Evolutionary conservation across 2,113 vertebrate genomes (phyloP).

Genomic region (Pseudopodoces humilis): DNA sequence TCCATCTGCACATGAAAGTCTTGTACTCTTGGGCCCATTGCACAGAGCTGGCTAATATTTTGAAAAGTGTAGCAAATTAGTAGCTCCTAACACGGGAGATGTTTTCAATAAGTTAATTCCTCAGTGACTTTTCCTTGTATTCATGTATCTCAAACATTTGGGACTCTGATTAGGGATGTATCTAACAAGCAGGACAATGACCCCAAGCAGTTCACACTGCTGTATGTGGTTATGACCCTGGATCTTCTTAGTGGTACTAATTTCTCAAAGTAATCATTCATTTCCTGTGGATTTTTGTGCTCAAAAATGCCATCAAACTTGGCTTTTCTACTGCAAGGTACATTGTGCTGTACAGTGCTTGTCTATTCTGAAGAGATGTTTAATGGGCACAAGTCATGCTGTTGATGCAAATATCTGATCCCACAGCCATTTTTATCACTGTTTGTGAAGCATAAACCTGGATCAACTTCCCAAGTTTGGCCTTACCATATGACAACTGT

Average conservation of each 20-base stretch:
- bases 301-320: background rate
- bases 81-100: background rate
- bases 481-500: background rate
- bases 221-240: background rate
- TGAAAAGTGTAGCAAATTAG: background rate
- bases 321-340: background rate
- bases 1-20: background rate
- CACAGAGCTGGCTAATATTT: background rate
- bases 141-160: background rate
- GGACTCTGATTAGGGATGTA: background rate
- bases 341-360: background rate
- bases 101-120: background rate
- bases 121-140: background rate
- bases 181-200: background rate
- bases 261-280: background rate
- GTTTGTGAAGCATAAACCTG: background rate
- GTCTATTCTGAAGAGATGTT: background rate
- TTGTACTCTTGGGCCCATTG: background rate
- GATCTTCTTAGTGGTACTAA: background rate
- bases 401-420: background rate
- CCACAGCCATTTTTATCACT: background rate
- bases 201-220: background rate
- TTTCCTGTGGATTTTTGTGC: background rate
- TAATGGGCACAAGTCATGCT: background rate
- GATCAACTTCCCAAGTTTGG: background rate